phyloP scores from a whole-genome alignment of 2,113 vertebrate genomes.

The Oryzias curvinotus region DNA sequence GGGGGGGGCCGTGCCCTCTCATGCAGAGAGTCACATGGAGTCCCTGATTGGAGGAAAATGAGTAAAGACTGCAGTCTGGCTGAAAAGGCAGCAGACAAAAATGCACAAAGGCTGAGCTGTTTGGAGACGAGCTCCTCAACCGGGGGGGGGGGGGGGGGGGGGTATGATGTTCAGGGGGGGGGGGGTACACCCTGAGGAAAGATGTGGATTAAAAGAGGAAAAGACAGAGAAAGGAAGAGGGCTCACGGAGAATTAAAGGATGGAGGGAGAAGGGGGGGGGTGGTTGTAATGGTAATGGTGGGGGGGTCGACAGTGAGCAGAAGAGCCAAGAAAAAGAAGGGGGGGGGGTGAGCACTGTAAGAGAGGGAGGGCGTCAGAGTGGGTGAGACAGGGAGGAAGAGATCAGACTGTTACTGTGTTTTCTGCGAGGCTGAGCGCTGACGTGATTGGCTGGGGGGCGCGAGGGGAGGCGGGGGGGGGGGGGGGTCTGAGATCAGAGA shows the following conservation, averaged over 20 bases:
- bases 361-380: conserved; percentile 29
- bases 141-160: conserved; percentile 45
- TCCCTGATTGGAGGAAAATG: conserved; percentile 81
- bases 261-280: conserved; percentile 24
- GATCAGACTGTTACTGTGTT: conserved; percentile 71
- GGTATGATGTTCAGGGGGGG: conserved; percentile 20
- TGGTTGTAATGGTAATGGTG: conserved; percentile 11
- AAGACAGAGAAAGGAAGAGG: conserved; percentile 36
- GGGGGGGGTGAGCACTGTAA: conserved; percentile 54
- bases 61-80: conserved; percentile 77
- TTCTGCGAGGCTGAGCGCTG: conserved; percentile 75
- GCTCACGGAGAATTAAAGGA: background rate
- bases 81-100: conserved; percentile 79
- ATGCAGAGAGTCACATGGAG: conserved; percentile 80
- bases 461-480: conserved; percentile 1
- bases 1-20: conserved; percentile 72
- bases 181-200: conserved; percentile 43
- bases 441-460: conserved; percentile 72
- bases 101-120: conserved; percentile 77
- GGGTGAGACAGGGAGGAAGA: conserved; percentile 45
- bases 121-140: conserved; percentile 73
- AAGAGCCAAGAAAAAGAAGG: conserved; percentile 39
- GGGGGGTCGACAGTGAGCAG: conserved; percentile 25
- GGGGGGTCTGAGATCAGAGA: conserved; percentile 71
- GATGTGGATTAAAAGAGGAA: conserved; percentile 52